phyloP scores from a whole-genome alignment of 2,113 vertebrate genomes.

The Festucalex cinctus region DNA sequence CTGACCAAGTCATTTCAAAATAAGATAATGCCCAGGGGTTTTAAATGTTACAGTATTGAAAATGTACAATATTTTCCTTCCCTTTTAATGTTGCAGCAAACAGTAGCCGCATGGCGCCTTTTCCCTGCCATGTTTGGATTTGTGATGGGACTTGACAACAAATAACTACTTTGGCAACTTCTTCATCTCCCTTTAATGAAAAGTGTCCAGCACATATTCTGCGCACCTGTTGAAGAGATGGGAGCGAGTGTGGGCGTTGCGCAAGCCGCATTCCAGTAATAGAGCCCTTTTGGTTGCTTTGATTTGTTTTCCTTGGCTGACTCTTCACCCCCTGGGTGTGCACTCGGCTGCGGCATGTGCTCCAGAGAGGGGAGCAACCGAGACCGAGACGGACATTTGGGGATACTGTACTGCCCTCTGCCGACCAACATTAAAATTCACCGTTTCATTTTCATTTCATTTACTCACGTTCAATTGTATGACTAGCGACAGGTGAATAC shows the following conservation, averaged over 20 bases:
- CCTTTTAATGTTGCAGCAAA: neutral
- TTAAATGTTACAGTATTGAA: too few relatives aligned
- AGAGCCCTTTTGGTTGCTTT: constrained; percentile 56
- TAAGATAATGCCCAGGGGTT: too few relatives aligned
- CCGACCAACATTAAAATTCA: too few relatives aligned
- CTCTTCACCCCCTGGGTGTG: constrained; percentile 57
- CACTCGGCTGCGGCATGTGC: constrained; percentile 37
- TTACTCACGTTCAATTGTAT: too few relatives aligned
- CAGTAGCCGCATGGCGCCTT: neutral
- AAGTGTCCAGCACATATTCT: constrained; percentile 39
- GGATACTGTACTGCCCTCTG: neutral
- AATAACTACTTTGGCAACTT: constrained; percentile 2
- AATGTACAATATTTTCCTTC: too few relatives aligned
- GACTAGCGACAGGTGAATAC: too few relatives aligned
- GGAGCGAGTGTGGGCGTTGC: constrained; percentile 51
- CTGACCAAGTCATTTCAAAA: too few relatives aligned
- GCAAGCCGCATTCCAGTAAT: constrained; percentile 65
- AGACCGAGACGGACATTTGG: neutral
- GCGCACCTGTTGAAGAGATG: constrained; percentile 62
- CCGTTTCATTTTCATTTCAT: too few relatives aligned
- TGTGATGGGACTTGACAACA: constrained; percentile 2
- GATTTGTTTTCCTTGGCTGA: constrained; percentile 71
- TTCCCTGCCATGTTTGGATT: constrained; percentile 1
- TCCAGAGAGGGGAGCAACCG: neutral
- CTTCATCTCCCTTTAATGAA: constrained; percentile 28